Evolutionary conservation across 2,888 invertebrate species (phyloP).

Genomic region (Zaprionus lineosus): DNA sequence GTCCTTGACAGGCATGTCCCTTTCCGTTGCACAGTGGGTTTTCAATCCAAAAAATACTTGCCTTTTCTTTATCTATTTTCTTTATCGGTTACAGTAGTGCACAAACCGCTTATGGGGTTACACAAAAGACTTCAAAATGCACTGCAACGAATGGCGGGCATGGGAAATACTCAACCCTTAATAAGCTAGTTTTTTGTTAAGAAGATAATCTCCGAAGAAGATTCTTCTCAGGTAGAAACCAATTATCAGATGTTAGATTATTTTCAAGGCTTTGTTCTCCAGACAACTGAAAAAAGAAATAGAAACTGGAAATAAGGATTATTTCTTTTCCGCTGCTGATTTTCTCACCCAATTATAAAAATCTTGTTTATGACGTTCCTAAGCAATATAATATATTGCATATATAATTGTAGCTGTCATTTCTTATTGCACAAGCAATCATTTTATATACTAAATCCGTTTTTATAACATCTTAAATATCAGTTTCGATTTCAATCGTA

Average conservation of each 20-base stretch:
- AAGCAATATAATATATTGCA: no score
- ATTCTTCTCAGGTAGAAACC: slow-evolving; percentile 55
- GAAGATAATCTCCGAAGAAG: not conserved
- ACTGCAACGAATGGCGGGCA: slow-evolving; percentile 51
- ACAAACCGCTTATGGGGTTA: slow-evolving; percentile 1
- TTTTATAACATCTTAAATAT: no score
- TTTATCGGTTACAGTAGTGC: slow-evolving; percentile 8
- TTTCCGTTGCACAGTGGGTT: slow-evolving; percentile 40
- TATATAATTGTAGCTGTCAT: no score
- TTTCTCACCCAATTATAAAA: no score
- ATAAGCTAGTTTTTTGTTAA: slow-evolving; percentile 1
- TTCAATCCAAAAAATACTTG: not conserved
- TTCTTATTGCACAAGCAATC: no score
- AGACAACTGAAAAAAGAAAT: no score
- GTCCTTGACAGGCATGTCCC: slow-evolving; percentile 50
- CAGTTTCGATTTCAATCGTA: no score
- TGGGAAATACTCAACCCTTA: slow-evolving; percentile 32
- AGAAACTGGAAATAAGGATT: no score
- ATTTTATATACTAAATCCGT: no score
- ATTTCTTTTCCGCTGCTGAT: no score
- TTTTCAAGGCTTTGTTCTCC: slow-evolving; percentile 30
- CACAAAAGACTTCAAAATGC: slow-evolving; percentile 52
- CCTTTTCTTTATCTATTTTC: slow-evolving; percentile 17
- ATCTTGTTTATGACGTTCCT: no score
- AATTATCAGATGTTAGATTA: slow-evolving; percentile 31